Base-by-base conservation (phyloP, 92 coral and sea anemone species). In the Epizoanthus rinbou region DNA sequence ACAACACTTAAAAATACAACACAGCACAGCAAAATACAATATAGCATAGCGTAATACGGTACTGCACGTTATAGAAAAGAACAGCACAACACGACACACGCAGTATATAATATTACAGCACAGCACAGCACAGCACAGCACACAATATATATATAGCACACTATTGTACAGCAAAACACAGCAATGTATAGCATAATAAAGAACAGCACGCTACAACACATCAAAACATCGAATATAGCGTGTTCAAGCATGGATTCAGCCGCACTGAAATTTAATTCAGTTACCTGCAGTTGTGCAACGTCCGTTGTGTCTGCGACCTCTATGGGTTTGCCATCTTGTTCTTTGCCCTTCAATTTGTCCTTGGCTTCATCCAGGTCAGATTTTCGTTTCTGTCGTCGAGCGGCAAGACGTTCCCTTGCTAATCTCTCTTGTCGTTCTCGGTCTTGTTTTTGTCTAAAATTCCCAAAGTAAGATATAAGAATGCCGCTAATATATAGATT, bases 261-360 rank as follows among this genome's bases (percentile, higher is more conserved):
- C 0, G 5, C 53, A 6, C 53, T 6, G 6, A 37, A 37, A 37
- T 47, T 0, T 8, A 47, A 39, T 45, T 73, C 15, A 13, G 53
- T 21, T 5, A 96, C 98, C 96, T 96, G 98, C 22, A 96, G 80
- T n/a, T 88, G 94, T 10, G 93, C 98, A 18, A 93, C 79, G 76
- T 87, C 92, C 18, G 86, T 86, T 10, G 88, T 81, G 84, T 94
- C 93, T 57, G 81, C 68, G 22, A 88, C 89, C 62, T 86, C 87
- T 25, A 85, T 88, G 17, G 87, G 83, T 33, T 88, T 83, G 52
- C 76, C 87, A 1, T 79, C 87, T 24, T 91, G 80, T 75, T 96
- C 98, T 67, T 85, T 79, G 11, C 78, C 83, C 69, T 84, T 86
- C 86, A 93, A 73, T 60, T 88, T 81, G 18, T 86, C 89, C 73